Evolutionary conservation across 2,888 invertebrate species (phyloP).

Genomic region (Stegophylla sp.): DNA sequence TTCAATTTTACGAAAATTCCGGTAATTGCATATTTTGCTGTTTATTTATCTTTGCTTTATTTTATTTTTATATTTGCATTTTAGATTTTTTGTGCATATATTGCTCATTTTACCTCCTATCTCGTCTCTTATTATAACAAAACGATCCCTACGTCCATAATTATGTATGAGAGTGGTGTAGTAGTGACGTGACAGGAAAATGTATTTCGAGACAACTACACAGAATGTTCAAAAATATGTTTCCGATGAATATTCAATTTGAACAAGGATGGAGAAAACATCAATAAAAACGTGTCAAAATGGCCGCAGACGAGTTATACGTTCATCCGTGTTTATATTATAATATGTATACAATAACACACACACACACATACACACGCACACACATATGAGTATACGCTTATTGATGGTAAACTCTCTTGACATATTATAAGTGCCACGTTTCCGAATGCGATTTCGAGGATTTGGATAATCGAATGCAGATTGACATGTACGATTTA

Average conservation of each 20-base stretch:
- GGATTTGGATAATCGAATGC: constrained; percentile 37
- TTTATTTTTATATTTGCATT: too few relatives aligned
- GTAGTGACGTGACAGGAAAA: too few relatives aligned
- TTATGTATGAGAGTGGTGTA: too few relatives aligned
- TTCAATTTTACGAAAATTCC: too few relatives aligned
- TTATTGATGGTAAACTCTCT: constrained; percentile 1
- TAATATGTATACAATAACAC: too few relatives aligned
- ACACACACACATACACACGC: neutral
- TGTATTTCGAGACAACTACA: too few relatives aligned
- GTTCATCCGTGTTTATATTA: neutral
- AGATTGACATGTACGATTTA: constrained; percentile 42
- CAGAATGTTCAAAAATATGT: neutral
- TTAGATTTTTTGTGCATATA: too few relatives aligned
- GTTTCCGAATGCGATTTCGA: neutral
- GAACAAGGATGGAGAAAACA: neutral
- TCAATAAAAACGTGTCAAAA: constrained; percentile 6
- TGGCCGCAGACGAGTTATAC: neutral
- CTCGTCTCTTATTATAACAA: too few relatives aligned
- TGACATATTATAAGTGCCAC: constrained; percentile 12
- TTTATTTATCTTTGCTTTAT: too few relatives aligned
- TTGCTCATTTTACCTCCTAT: too few relatives aligned
- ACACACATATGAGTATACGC: neutral
- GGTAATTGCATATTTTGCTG: too few relatives aligned
- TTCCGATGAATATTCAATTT: neutral
- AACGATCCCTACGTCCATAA: too few relatives aligned